A percentile compares a stretch with the other conserved stretches of the same genome.
These are phyloP conservation scores for Ellobium chinense DNA, from an alignment of 2,888 invertebrate genomes.

Conservation along the genomic window DNA sequence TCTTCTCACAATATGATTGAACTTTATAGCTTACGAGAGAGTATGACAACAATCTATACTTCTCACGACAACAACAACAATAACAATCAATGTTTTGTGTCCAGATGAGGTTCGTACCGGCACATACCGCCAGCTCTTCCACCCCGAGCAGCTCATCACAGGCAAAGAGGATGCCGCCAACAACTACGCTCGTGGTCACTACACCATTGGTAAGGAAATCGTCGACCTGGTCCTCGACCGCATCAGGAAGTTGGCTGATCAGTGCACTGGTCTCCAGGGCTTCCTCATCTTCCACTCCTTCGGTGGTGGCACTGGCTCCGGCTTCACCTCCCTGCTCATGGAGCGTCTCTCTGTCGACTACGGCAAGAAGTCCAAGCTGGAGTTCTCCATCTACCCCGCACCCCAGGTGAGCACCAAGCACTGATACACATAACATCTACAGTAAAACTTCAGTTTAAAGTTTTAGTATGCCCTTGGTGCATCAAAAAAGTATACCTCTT, in stretches of 20 bases:
- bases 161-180: slow-evolving; percentile 98
- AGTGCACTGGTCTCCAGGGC: slow-evolving; percentile 77
- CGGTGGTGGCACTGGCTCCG: slow-evolving; percentile 65
- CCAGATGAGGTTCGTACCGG: slow-evolving; percentile 79
- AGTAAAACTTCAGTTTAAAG: not conserved
- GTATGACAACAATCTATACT: no score
- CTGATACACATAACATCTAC: not conserved
- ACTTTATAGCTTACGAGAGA: no score
- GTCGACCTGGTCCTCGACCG: slow-evolving; percentile 83
- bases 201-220: slow-evolving; percentile 93
- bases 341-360: slow-evolving; percentile 91
- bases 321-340: slow-evolving; percentile 91
- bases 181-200: slow-evolving; percentile 98
- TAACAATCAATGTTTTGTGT: not conserved
- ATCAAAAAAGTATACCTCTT: no score
- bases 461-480: not conserved
- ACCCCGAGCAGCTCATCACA: slow-evolving; percentile 97
- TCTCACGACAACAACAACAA: no score
- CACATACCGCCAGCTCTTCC: slow-evolving; percentile 94
- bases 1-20: no score
- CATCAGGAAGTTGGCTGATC: slow-evolving; percentile 79
- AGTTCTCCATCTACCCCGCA: slow-evolving; percentile 92
- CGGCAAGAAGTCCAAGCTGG: slow-evolving; percentile 80
- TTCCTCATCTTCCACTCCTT: slow-evolving; percentile 76
- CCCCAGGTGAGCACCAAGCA: slow-evolving; percentile 44